Evolutionary conservation across 2,797 vertebrate species (phyloP).

Genomic region (Tangara arthus): DNA sequence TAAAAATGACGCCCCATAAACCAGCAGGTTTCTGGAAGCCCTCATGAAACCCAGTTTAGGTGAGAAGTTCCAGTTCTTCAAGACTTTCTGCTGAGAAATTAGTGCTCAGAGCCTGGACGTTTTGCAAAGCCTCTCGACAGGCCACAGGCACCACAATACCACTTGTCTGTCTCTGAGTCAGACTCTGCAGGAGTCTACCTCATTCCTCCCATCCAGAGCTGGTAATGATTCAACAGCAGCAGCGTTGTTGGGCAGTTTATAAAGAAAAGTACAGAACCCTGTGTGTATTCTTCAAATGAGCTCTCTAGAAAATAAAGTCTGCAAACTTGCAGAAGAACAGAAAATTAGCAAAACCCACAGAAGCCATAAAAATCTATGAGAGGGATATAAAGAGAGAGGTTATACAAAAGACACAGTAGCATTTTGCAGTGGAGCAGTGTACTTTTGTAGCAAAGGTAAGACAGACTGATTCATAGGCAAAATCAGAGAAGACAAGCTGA

Average conservation of each 20-base stretch:
- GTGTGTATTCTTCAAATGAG: not conserved
- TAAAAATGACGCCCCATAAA: conserved; percentile 7
- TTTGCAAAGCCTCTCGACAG: not conserved
- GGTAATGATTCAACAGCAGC: accelerated
- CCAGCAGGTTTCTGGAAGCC: conserved; percentile 11
- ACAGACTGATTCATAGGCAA: not conserved
- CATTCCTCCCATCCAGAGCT: not conserved
- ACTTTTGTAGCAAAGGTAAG: not conserved
- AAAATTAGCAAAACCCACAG: not conserved
- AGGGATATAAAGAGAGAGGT: not conserved
- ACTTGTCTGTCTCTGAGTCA: not conserved
- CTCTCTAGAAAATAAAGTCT: not conserved
- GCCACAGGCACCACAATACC: not conserved
- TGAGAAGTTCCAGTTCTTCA: not conserved
- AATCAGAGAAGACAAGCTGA: not conserved
- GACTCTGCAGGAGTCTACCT: not conserved
- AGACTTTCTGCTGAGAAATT: not conserved
- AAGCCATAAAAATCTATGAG: not conserved
- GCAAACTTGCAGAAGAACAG: not conserved
- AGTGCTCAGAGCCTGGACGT: not conserved
- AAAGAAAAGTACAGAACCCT: not conserved
- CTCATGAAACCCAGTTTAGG: not conserved
- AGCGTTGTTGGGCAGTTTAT: not conserved
- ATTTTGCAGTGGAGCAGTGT: not conserved
- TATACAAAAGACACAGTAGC: not conserved